Conservation (phyloP, 37 sponge, comb jelly and placozoan species). For the Ephydatia muelleri region DNA sequence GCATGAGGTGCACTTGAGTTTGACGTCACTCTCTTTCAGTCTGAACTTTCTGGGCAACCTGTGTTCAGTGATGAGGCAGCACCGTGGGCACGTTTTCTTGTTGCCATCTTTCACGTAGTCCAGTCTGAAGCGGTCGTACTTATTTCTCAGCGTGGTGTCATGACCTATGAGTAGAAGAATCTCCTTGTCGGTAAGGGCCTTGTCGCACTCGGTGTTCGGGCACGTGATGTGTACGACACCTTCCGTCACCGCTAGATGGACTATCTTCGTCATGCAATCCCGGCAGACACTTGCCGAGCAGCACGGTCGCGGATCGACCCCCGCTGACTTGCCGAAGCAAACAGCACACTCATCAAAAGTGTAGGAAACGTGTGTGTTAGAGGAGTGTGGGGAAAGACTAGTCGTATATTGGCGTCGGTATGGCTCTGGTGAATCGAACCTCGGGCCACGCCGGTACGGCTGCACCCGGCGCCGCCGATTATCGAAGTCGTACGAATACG, state of each 20-base stretch:
- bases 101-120: conserved; percentile 17
- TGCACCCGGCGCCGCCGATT: no score
- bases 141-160: conserved; percentile 2
- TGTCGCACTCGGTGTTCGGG: conserved; percentile 64
- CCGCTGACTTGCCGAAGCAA: background rate
- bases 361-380: no score
- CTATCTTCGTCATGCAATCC: conserved; percentile 39
- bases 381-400: no score
- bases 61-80: conserved; percentile 54
- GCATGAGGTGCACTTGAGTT: conserved; percentile 64
- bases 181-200: conserved; percentile 7
- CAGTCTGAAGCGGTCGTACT: conserved; percentile 33
- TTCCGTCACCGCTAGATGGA: conserved; percentile 38
- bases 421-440: no score
- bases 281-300: conserved; percentile 41
- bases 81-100: conserved; percentile 64
- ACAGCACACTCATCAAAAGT: background rate
- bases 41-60: conserved; percentile 16
- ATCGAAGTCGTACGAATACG: no score
- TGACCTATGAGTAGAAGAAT: background rate
- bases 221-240: conserved; percentile 50
- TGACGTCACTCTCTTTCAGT: conserved; percentile 30
- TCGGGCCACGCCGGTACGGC: no score
- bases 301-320: conserved; percentile 18
- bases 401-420: no score